phyloP scores from a whole-genome alignment of 2,113 vertebrate genomes.

The Chlamydotis undulata region DNA sequence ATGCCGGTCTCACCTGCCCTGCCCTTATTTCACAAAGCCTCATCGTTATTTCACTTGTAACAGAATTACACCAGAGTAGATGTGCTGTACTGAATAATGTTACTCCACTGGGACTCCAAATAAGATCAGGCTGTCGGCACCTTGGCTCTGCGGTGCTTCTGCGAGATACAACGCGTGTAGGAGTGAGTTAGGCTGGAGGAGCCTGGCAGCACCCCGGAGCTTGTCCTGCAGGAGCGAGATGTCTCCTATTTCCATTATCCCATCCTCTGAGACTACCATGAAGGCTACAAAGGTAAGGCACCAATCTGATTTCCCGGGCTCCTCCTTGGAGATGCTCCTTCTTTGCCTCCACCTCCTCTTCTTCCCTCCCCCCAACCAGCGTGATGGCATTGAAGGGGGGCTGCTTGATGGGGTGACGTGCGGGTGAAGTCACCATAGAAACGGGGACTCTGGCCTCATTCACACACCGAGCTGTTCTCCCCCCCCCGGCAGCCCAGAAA shows the following conservation, averaged over 20 bases:
- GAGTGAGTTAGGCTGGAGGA: neutral
- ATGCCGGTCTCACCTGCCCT: neutral
- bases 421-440: slow-evolving; percentile 44
- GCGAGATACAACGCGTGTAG: neutral
- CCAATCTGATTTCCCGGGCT: neutral
- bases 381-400: neutral
- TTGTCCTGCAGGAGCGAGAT: too few relatives aligned
- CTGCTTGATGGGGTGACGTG: neutral
- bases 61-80: neutral
- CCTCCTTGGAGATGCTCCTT: neutral
- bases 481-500: neutral
- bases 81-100: neutral
- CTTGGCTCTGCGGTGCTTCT: neutral
- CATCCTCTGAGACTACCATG: too few relatives aligned
- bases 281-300: neutral
- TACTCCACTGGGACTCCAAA: neutral
- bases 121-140: neutral
- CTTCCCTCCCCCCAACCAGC: neutral
- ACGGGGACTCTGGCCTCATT: neutral
- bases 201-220: neutral
- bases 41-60: neutral
- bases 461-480: neutral
- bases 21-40: neutral
- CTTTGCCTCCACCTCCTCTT: neutral
- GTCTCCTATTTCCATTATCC: neutral